phyloP scores from a whole-genome alignment of 2,113 vertebrate genomes.

The Merops nubicus region DNA sequence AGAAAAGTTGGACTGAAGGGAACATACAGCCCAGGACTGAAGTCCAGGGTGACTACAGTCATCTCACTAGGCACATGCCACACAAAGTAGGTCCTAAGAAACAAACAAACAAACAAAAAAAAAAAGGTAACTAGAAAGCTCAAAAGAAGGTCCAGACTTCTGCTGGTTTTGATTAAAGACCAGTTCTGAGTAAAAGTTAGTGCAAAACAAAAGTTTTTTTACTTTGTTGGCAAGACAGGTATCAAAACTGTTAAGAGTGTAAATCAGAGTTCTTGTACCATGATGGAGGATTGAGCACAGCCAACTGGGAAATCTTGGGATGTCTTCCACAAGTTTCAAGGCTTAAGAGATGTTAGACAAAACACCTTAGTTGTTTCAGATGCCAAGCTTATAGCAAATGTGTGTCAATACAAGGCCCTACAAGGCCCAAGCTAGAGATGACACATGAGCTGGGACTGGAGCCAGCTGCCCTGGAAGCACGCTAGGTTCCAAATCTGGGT shows the following conservation, averaged over 20 bases:
- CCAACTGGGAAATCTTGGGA: background rate
- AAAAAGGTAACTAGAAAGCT: background rate
- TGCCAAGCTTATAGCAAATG: background rate
- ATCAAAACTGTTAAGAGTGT: background rate
- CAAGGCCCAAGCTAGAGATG: background rate
- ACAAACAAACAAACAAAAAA: too few relatives aligned
- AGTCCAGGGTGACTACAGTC: background rate
- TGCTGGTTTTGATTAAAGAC: background rate
- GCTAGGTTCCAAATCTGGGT: fast-evolving
- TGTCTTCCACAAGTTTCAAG: background rate
- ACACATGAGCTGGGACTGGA: background rate
- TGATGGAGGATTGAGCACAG: background rate
- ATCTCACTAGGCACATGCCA: background rate
- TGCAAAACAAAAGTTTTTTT: background rate
- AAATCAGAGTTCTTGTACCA: background rate
- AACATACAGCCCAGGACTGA: background rate
- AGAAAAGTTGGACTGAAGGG: background rate
- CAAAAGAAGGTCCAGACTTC: background rate
- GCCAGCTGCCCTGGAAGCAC: background rate
- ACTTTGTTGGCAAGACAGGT: background rate
- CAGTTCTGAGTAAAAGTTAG: background rate
- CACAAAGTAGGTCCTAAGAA: background rate
- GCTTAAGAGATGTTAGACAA: background rate
- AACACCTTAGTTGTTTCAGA: background rate
- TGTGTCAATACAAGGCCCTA: background rate